A percentile compares a stretch with the other conserved stretches of the same genome.
Conservation (phyloP, 2,113 vertebrate genomes). For the Zosterops hypoxanthus region DNA sequence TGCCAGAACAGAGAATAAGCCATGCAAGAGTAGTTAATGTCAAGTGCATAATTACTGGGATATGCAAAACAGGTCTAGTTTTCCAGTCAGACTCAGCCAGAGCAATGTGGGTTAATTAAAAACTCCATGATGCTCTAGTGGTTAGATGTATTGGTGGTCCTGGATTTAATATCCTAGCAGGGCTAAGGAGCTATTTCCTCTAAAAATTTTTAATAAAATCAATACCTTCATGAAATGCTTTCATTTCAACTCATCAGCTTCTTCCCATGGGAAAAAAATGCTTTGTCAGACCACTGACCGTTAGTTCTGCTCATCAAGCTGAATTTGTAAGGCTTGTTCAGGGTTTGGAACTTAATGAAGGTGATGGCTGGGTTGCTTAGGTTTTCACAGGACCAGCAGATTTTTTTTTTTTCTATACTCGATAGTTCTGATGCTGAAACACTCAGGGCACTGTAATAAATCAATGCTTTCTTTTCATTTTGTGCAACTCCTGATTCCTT, state of each 20-base stretch:
- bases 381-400: neutral
- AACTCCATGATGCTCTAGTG: neutral
- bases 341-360: neutral
- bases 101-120: neutral
- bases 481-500: neutral
- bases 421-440: neutral
- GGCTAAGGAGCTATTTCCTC: neutral
- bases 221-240: neutral
- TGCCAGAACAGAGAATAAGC: neutral
- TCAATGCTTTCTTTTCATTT: neutral
- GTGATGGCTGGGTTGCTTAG: neutral
- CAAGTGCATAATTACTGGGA: neutral
- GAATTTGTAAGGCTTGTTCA: neutral
- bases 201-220: neutral
- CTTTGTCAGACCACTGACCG: neutral
- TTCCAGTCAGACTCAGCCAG: neutral
- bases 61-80: neutral
- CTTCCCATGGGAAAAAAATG: neutral
- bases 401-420: neutral
- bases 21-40: neutral
- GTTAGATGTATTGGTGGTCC: neutral
- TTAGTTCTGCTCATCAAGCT: neutral
- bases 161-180: neutral
- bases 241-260: neutral
- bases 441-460: accelerated